phyloP scores from a whole-genome alignment of 2,797 vertebrate species.

The Florisuga fusca region DNA sequence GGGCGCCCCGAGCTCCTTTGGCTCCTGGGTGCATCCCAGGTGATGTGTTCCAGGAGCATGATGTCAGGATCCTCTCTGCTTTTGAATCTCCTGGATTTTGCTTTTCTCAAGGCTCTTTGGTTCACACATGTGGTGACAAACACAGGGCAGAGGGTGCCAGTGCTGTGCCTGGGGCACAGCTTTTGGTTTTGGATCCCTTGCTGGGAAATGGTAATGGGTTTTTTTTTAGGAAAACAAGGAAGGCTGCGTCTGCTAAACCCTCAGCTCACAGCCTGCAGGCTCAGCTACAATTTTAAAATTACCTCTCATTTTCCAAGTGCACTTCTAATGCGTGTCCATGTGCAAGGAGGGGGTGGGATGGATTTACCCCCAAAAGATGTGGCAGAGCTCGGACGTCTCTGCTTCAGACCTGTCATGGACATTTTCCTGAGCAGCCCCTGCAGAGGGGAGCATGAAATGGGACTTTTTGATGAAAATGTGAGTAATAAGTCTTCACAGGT shows the following conservation, averaged over 20 bases:
- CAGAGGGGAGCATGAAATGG: neutral
- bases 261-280: no score
- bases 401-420: neutral
- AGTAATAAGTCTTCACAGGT: neutral
- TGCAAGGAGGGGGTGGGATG: fast-evolving
- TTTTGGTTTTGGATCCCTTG: neutral
- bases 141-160: neutral
- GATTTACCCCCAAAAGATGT: neutral
- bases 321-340: fast-evolving
- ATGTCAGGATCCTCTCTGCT: fast-evolving
- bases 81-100: neutral
- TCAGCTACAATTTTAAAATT: neutral
- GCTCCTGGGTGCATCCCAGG: neutral
- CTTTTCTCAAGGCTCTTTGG: fast-evolving
- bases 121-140: neutral
- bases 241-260: fast-evolving
- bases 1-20: fast-evolving
- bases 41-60: fast-evolving
- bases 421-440: fast-evolving
- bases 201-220: neutral
- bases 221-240: neutral
- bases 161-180: neutral
- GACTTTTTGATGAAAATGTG: neutral
- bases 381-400: neutral
- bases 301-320: neutral